Evolutionary conservation across 1,140 invertebrate species (phyloP).

Genomic region (Heliconius himera): DNA sequence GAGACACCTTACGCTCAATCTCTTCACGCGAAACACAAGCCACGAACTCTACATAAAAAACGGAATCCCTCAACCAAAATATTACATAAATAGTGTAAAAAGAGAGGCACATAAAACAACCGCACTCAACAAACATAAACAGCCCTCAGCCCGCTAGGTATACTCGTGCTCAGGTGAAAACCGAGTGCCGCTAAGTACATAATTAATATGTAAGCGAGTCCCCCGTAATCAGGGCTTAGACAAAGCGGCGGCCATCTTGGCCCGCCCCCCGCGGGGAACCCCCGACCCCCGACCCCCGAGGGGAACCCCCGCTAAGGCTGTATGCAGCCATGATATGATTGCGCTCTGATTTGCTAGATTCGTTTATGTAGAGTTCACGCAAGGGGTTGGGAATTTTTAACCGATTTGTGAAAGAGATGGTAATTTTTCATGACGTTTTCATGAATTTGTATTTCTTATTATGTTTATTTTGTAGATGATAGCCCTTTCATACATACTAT

Average conservation of each 20-base stretch:
- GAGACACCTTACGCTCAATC: neutral
- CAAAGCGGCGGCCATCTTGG: constrained; percentile 75
- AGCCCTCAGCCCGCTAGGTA: constrained; percentile 11
- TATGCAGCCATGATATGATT: constrained; percentile 40
- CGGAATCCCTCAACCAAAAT: neutral
- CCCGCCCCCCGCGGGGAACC: constrained; percentile 38
- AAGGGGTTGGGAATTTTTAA: neutral
- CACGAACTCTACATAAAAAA: neutral
- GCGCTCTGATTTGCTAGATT: constrained; percentile 41
- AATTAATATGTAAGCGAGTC: constrained; percentile 74
- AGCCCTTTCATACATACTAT: neutral
- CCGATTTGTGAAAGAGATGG: constrained; percentile 11
- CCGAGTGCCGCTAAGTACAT: constrained; percentile 61
- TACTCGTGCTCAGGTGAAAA: constrained; percentile 47
- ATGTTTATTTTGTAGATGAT: no score
- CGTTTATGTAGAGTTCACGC: constrained; percentile 29
- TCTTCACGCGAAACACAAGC: neutral
- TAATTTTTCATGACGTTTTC: constrained; percentile 1
- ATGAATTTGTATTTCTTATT: neutral
- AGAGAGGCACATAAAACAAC: constrained; percentile 24
- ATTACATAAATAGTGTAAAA: constrained; percentile 18
- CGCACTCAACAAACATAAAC: constrained; percentile 32
- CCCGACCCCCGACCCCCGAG: neutral
- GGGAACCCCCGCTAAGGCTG: constrained; percentile 27
- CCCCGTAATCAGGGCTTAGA: constrained; percentile 73